A percentile compares a stretch with the other conserved stretches of the same genome.
Evolutionary conservation across 1,140 invertebrate genomes (phyloP).

Genomic region (Diprion similis): DNA sequence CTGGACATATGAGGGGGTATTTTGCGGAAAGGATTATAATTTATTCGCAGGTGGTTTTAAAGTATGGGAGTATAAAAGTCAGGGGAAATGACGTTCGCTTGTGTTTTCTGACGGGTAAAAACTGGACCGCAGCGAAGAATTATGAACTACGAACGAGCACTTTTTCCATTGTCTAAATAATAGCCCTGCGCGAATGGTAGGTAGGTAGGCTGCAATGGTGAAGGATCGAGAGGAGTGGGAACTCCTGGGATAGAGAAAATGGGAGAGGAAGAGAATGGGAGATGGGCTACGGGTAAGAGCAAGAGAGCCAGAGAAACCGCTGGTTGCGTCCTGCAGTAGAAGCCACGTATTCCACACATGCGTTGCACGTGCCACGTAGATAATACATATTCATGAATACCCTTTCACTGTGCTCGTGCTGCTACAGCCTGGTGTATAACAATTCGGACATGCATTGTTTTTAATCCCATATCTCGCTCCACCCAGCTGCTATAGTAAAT

Average conservation of each 20-base stretch:
- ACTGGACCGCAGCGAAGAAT: not conserved
- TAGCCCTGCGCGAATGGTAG: not conserved
- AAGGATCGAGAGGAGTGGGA: conserved; percentile 1
- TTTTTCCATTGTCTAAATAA: not conserved
- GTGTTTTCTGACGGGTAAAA: not conserved
- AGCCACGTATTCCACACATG: conserved; percentile 13
- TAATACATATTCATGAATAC: conserved; percentile 11
- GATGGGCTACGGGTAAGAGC: not conserved
- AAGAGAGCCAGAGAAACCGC: not conserved
- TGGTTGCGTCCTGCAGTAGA: not conserved
- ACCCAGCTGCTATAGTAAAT: not conserved
- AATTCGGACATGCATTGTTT: conserved; percentile 16
- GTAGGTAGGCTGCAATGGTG: not conserved
- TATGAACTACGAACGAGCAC: not conserved
- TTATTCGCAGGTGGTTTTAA: not conserved
- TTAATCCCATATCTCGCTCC: conserved; percentile 11
- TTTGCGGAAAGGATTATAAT: not conserved
- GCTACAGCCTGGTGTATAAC: not conserved
- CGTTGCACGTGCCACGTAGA: conserved; percentile 8
- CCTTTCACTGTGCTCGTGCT: conserved; percentile 9
- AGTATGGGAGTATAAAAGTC: not conserved
- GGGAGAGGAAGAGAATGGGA: not conserved
- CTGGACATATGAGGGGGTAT: not conserved
- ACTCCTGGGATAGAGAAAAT: not conserved
- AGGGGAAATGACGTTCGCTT: not conserved